Evolutionary conservation across 1,140 invertebrate species (phyloP), one percentile per base, ranked within the genome.

Genomic region (Rhizoglyphus robini): DNA sequence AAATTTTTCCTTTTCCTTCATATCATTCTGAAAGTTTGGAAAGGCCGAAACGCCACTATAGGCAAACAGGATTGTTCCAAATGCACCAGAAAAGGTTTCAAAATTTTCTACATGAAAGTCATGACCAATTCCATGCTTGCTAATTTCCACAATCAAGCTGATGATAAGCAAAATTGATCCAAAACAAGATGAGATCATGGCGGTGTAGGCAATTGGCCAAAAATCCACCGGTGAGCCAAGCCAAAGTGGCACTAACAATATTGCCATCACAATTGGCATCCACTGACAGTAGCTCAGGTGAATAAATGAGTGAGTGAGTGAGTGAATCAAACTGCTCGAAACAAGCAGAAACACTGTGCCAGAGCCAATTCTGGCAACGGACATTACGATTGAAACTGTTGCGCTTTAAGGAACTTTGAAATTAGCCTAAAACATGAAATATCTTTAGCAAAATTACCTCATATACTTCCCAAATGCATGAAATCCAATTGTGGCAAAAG

Each of bases 161-260:
- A 66, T 41, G 5, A 68, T 36, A 5, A 65, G 23, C 54, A 88
- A 75, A 0, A 78, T 70, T 0, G 76, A 73, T 0, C 81, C 82
- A 15, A 87, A 79, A 1, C 86, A 76, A 1, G 86, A 70, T 68
- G 85, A 57, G 5, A 46, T 27, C 30, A 36, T 60, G 15, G 51
- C 64, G 1, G 32, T 80, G 78, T 83, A 84, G 34, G 77, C 73
- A 3, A 62, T 46, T 27, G 68, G 58, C 84, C 82, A 81, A 73
- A 86, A 86, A 69, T 86, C 83, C 71, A 83, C 84, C 1, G 86
- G 86, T 4, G 83, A 82, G 32, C 84, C 84, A 1, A 86, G 78
- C 77, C 84, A 84, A 68, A 83, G 81, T 0, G 83, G 71, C 0
- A 85, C 84, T 5, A 80, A 80, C 3, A 87, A 76, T 0, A 77